These are phyloP conservation scores for Smittia sp. DNA, from an alignment of 2,888 invertebrate species.

Conservation along the genomic window DNA sequence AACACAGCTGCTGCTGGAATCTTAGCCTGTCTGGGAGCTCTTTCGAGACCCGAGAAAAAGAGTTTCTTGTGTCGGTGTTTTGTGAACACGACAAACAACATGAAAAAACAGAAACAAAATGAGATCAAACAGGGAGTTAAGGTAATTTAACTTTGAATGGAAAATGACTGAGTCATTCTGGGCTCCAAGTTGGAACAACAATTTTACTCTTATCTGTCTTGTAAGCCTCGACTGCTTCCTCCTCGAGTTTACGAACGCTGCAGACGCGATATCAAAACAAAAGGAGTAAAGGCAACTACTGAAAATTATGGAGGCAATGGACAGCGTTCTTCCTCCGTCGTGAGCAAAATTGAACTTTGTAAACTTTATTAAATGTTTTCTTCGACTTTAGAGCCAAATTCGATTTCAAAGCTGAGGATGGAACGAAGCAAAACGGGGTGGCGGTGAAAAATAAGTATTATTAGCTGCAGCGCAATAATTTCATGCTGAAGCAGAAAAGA, in stretches of 20 bases:
- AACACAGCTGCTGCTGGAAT: too few relatives aligned
- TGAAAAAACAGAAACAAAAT: not conserved
- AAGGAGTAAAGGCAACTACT: not conserved
- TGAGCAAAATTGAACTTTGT: too few relatives aligned
- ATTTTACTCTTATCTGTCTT: too few relatives aligned
- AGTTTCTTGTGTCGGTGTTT: not conserved
- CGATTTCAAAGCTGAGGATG: too few relatives aligned
- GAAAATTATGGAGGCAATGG: not conserved
- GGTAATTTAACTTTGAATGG: slow-evolving; percentile 8
- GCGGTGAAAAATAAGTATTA: not conserved
- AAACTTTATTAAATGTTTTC: too few relatives aligned
- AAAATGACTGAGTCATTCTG: not conserved
- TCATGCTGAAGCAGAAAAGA: not conserved
- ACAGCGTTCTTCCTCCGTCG: too few relatives aligned
- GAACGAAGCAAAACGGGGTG: not conserved
- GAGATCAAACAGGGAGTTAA: slow-evolving; percentile 12
- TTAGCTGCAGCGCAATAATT: slow-evolving; percentile 3
- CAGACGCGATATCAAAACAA: not conserved
- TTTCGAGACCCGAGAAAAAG: not conserved
- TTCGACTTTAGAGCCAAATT: too few relatives aligned
- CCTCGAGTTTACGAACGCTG: too few relatives aligned
- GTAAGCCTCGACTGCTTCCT: too few relatives aligned
- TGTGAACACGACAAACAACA: not conserved
- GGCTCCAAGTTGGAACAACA: not conserved
- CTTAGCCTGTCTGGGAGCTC: not conserved